These are phyloP conservation scores for Palythoa heliodiscus DNA, from an alignment of 92 coral and sea anemone species.

Conservation along the genomic window DNA sequence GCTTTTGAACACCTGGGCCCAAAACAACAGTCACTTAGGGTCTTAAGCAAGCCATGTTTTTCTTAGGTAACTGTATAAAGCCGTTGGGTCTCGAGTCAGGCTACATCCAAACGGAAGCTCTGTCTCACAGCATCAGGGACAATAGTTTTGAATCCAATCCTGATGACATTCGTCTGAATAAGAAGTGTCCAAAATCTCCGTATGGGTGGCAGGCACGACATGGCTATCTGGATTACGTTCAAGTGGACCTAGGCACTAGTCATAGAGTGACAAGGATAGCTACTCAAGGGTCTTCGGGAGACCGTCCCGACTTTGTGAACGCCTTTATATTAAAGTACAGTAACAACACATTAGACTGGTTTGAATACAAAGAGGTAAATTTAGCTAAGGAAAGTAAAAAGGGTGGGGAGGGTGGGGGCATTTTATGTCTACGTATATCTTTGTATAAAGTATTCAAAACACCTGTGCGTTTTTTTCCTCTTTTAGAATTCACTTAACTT, in stretches of 20 bases:
- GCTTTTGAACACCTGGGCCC: no score
- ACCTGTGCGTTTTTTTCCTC: no score
- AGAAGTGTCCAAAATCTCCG: slow-evolving; percentile 42
- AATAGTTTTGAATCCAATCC: slow-evolving; percentile 30
- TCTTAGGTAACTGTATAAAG: slow-evolving; percentile 65
- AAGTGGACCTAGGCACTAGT: slow-evolving; percentile 79
- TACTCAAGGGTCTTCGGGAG: slow-evolving; percentile 64
- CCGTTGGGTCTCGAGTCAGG: slow-evolving; percentile 97
- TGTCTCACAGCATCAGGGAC: slow-evolving; percentile 66
- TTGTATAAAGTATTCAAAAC: no score
- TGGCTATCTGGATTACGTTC: slow-evolving; percentile 61
- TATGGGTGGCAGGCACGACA: slow-evolving; percentile 78
- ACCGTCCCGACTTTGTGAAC: slow-evolving; percentile 52
- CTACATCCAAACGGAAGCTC: slow-evolving; percentile 73
- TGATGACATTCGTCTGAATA: slow-evolving; percentile 75
- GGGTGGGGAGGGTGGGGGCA: no score
- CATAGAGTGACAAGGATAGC: slow-evolving; percentile 72
- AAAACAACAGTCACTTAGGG: no score
- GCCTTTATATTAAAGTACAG: slow-evolving; percentile 70
- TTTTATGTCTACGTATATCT: no score
- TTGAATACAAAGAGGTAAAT: slow-evolving; percentile 64
- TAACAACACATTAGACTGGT: slow-evolving; percentile 74
- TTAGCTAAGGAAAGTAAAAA: neutral
- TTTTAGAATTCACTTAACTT: no score
- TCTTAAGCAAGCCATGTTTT: neutral